These are phyloP conservation scores for Pterocles orientalis DNA, from an alignment of 2,113 vertebrate species.

Conservation along the genomic window DNA sequence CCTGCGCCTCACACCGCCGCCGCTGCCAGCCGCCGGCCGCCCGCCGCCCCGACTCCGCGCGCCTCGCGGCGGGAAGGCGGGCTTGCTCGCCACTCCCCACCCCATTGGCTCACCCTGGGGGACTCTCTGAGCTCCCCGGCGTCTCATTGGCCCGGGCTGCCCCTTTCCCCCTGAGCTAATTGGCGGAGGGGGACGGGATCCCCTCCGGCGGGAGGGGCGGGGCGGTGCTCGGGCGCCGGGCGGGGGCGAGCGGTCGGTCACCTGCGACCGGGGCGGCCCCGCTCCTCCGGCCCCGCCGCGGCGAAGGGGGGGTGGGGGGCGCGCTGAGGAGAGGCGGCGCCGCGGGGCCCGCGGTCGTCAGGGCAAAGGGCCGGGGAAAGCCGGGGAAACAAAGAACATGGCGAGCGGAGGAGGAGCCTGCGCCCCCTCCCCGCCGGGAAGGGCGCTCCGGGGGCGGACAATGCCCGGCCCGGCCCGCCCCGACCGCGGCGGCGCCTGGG, in stretches of 20 bases:
- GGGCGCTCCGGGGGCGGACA: background rate
- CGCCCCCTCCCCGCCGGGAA: background rate
- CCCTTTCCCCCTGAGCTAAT: slow-evolving; percentile 34
- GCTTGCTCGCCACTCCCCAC: background rate
- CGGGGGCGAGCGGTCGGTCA: background rate
- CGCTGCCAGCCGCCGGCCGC: background rate
- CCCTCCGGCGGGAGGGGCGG: background rate
- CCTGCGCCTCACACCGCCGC: no score
- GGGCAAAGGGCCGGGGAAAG: background rate
- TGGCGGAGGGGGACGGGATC: slow-evolving; percentile 45
- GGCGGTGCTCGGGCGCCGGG: background rate
- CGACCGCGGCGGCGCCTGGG: background rate
- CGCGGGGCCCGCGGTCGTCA: background rate
- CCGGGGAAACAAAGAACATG: slow-evolving; percentile 66
- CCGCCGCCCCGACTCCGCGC: no score
- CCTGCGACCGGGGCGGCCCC: background rate
- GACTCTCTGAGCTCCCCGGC: background rate
- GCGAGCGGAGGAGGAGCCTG: slow-evolving; percentile 52
- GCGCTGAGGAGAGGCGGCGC: background rate
- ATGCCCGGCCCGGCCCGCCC: background rate
- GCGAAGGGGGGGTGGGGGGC: background rate
- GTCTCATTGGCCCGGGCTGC: slow-evolving; percentile 36
- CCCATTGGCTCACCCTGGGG: slow-evolving; percentile 53
- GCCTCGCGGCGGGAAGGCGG: background rate
- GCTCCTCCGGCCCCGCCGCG: background rate